Base-by-base conservation (phyloP, 2,113 vertebrate species). In the Casuarius casuarius region DNA sequence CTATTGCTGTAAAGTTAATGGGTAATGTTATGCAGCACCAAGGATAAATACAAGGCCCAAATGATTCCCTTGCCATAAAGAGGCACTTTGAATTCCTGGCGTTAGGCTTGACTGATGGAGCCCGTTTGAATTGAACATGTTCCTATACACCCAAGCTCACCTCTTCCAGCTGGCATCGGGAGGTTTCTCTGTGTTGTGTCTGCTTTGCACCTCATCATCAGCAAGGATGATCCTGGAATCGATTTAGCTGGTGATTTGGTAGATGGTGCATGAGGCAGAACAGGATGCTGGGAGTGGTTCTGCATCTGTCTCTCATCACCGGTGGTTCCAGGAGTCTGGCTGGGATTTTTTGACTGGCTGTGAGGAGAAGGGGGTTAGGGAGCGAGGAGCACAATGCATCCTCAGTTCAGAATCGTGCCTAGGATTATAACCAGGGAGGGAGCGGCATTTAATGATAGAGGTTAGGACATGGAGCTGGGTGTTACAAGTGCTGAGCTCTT, bases 131-230 rank as follows among this genome's bases (percentile, higher is more conserved):
- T 10, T 0, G 1, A 71, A 42, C 23, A 3, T 85, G 68, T 84
- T 95, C 72, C 85, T 72, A 8, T 56, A 85, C 79, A 95, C 87
- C 95, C 72, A 31, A 90, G 61, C 93, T 95, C 93, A 95, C 92
- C 89, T 95, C 96, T 93, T 96, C 95, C 95, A 95, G 92, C 95
- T 97, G 95, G 94, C 95, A 95, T 6, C 0, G 51, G 6, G 38
- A 71, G 42, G 51, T 42, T 73, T 96, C 90, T 87, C 96, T 96
- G 93, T 0, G 0, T 61, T 84, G 77, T 1, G 0, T 83, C 93
- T 95, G 75, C 94, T 83, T 95, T 88, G 81, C 97, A 95, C 96
- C 93, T 96, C 93, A 91, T 96, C 97, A 97, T 85, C 89, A 61
- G 38, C 3, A 0, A 88, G 85, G 94, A 96, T 80, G 95, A 65